Base-by-base conservation (phyloP, 2,888 invertebrate species). In the Aquatica leii region DNA sequence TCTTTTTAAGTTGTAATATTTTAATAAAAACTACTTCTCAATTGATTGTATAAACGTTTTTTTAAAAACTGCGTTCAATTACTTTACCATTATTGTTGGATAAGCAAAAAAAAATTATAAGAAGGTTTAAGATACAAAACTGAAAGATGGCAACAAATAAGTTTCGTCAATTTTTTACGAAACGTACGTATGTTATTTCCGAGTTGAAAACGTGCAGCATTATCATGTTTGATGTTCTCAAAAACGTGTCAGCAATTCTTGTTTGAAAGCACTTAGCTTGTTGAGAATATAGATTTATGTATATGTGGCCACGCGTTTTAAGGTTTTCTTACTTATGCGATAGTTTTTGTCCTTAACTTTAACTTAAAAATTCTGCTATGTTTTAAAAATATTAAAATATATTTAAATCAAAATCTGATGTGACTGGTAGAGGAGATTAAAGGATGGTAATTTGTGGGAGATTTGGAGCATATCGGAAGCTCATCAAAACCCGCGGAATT, bases 401-500 rank as follows among this genome's bases (percentile, higher is more conserved):
- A 64, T 65, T 65, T 65, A 65, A 65, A 65, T 65, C 52, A 61
- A 40, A 72, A 71, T 57, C 70, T 73, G 70, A 74, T 74, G 73
- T 71, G 72, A 71, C 69, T 73, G 74, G 71, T 75, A 74, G 73
- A 70, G 69, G 74, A 71, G 74, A 74, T 73, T 74, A 72, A 70
- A 71, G 70, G 73, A 74, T 76, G 74, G 77, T 77, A 78, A 78
- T 78, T 78, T 77, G 74, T 73, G 73, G 74, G 76, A 77, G 79
- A 79, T 79, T 76, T 76, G 73, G 72, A 76, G 77, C 77, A 78
- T 77, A 79, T 79, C 77, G 78, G 77, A 77, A 79, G 78, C 77
- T 79, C 78, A 79, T 79, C 80, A 79, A 78, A 77, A 77, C 74
- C 61, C 76, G 71, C 76, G 76, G 74, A 79, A 80, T 80, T 78